phyloP scores from a whole-genome alignment of 1,140 invertebrate genomes.

The Camponotus pennsylvanicus region DNA sequence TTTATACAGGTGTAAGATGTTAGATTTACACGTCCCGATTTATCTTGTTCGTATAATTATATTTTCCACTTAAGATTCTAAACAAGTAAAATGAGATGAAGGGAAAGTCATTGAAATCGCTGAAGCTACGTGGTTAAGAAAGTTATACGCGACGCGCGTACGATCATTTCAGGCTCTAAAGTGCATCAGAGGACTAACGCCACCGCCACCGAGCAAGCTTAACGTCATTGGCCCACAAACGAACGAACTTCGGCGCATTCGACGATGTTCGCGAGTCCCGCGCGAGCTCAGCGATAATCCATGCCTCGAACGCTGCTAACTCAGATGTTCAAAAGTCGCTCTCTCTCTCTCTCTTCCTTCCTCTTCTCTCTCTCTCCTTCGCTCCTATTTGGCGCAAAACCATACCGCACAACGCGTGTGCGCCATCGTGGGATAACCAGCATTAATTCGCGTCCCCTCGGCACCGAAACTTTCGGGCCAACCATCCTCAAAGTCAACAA shows the following conservation, averaged over 20 bases:
- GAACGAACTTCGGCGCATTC: conserved; percentile 56
- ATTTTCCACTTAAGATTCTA: not conserved
- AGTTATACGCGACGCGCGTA: conserved; percentile 36
- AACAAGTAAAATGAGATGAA: not conserved
- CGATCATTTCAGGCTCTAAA: conserved; percentile 34
- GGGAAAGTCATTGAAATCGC: not conserved
- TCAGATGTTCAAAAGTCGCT: conserved; percentile 34
- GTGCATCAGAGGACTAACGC: not conserved
- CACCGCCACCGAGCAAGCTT: conserved; percentile 33
- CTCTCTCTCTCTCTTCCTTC: conserved; percentile 1
- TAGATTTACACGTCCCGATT: not conserved
- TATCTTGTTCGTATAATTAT: not conserved
- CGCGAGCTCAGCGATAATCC: conserved; percentile 56
- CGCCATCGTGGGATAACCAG: conserved; percentile 28
- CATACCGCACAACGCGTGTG: conserved; percentile 51
- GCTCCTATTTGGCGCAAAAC: conserved; percentile 33
- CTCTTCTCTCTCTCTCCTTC: conserved; percentile 1
- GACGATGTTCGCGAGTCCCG: conserved; percentile 50
- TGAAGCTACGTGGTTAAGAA: conserved; percentile 14
- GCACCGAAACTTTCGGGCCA: conserved; percentile 36
- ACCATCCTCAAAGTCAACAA: conserved; percentile 58
- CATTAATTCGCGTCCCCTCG: conserved; percentile 58
- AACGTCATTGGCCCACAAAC: conserved; percentile 59
- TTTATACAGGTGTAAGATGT: not conserved
- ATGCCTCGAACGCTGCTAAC: conserved; percentile 54